Evolutionary conservation across 1,140 invertebrate species (phyloP), one percentile per base, ranked within the genome.

Genomic region (Pristionchus pacificus): DNA sequence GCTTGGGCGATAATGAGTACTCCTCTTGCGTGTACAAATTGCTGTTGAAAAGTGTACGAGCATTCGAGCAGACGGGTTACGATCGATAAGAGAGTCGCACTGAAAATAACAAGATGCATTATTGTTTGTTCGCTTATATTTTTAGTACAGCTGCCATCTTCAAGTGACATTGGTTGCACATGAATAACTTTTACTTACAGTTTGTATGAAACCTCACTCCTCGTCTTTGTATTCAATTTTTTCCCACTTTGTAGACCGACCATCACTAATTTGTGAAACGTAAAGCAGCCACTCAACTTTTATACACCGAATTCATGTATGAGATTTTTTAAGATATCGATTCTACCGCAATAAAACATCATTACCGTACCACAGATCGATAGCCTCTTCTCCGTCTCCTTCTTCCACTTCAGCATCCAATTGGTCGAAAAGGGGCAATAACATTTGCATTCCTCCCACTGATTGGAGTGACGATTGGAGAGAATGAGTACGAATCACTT

Each of bases 401-500:
- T 79, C 78, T 30, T 79, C 71, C 31, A 86, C 84, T 90, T 91
- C 88, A 31, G 94, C 89, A 86, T 98, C 95, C 79, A 98, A 88
- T 87, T 98, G 95, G 55, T 93, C 93, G 88, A 98, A 97, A 71
- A 99, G 88, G 68, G 96, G 96, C 86, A 98, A 97, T 72, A 98
- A 87, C 79, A 98, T 93, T 88, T 98, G 94, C 79, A 98, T 95
- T 65, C 97, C 96, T 70, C 97, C 97, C 82, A 99, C 93, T 38
- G 95, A 98, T 87, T 98, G 97, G 75, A 99, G 88, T 3, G 95
- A 97, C 86, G 92, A 95, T 86, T 98, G 94, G 86, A 99, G 97
- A 76, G 95, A 97, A 87, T 97, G 92, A 68, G 95, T 98, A 80
- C 96, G 92, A 72, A 99, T 93, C 75, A 97, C 93, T 88, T 97